Base-by-base conservation (phyloP, 1,140 invertebrate genomes). In the Berghia stephanieae region DNA sequence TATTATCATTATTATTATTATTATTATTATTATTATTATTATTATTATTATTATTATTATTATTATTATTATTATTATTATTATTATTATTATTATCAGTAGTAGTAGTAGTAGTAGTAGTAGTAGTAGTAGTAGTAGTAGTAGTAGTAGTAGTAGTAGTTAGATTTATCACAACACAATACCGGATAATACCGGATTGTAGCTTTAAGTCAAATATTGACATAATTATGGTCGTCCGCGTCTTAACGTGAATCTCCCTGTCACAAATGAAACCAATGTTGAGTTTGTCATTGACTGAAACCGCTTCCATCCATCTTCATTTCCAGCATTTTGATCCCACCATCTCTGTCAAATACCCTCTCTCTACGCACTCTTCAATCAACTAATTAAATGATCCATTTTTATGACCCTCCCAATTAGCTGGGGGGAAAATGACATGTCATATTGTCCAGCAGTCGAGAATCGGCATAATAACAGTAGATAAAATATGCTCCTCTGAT, bases 101-200 rank as follows among this genome's bases (percentile, higher is more conserved):
- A n/a, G n/a, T n/a, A 24, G 63, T 67, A 67, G 63, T n/a, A 24
- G 63, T 67, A n/a, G 63, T 67, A 3, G 63, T 67, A n/a, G 63
- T 67, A 3, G 63, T 67, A 67, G 63, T 67, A 3, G 63, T 67
- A 2, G 63, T 67, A 24, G 63, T 67, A 3, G 4, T 67, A 36
- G 63, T 8, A n/a, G 3, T 67, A 67, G 63, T 24, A 67, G 63
- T 67, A n/a, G n/a, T n/a, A n/a, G n/a, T n/a, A n/a, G n/a, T n/a
- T n/a, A n/a, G n/a, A n/a, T n/a, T n/a, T n/a, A 67, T n/a, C 21
- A 67, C 13, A 52, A 52, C n/a, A 24, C 46, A 52, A 52, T 52
- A 52, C n/a, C n/a, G 13, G 13, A 52, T n/a, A 24, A 52, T 52
- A 52, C n/a, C 13, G 24, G 13, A 52, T 24, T 24, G 13, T 52